A percentile compares a stretch with the other conserved stretches of the same genome.
Conservation (phyloP, 2,888 invertebrate genomes). For the Epistrophe grossulariae region DNA sequence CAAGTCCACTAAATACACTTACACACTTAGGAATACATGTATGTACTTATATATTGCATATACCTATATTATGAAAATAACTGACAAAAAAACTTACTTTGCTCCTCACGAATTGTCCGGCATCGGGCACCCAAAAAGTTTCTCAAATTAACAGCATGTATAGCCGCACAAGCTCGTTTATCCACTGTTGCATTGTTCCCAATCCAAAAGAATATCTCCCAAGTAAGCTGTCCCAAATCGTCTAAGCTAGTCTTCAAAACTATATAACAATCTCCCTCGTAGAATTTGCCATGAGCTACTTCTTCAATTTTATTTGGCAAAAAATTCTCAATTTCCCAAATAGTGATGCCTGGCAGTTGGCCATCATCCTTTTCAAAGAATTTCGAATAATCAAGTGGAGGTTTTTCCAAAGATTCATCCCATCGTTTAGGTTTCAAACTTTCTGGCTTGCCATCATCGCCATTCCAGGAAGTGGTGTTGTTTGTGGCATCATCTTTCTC, state of each 20-base stretch:
- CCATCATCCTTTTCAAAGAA: constrained; percentile 98
- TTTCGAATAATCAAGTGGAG: constrained; percentile 97
- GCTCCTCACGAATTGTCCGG: constrained; percentile 98
- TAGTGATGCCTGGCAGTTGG: constrained; percentile 94
- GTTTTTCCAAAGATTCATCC: constrained; percentile 98
- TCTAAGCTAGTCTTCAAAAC: constrained; percentile 94
- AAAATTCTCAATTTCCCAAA: constrained; percentile 99
- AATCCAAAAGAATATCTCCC: constrained; percentile 99
- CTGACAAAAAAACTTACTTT: constrained; percentile 84
- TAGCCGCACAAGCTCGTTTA: constrained; percentile 86
- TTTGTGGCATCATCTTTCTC: constrained; percentile 89
- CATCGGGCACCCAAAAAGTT: constrained; percentile 97
- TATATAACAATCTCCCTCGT: constrained; percentile 99
- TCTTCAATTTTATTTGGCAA: constrained; percentile 97
- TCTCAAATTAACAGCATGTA: constrained; percentile 98
- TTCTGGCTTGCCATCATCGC: constrained; percentile 86
- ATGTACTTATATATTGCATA: too few relatives aligned
- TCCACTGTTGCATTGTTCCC: constrained; percentile 96
- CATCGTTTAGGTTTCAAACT: constrained; percentile 93
- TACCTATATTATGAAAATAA: neutral
- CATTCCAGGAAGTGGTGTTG: constrained; percentile 82
- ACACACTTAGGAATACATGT: too few relatives aligned
- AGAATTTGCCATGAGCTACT: constrained; percentile 98
- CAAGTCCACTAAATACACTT: too few relatives aligned
- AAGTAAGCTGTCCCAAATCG: constrained; percentile 92